phyloP scores from a whole-genome alignment of 2,113 vertebrate genomes.

The Phocoena phocoena region DNA sequence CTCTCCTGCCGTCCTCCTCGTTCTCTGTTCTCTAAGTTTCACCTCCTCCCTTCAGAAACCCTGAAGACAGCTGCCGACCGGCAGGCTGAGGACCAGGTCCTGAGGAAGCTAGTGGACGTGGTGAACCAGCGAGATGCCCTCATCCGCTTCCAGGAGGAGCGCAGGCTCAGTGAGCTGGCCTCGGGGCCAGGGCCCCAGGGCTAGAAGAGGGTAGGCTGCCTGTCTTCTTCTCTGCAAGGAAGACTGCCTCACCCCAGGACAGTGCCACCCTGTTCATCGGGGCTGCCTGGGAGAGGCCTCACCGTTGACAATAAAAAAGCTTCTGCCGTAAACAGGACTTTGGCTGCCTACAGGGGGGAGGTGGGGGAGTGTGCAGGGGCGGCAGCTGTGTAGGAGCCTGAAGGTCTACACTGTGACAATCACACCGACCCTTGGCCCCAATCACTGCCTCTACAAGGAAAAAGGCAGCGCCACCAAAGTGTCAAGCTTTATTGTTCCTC shows the following conservation, averaged over 20 bases:
- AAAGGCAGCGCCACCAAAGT: background rate
- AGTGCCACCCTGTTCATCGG: background rate
- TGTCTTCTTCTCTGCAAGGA: background rate
- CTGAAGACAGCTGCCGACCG: conserved; percentile 86
- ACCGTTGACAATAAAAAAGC: conserved; percentile 62
- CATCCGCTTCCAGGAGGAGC: conserved; percentile 91
- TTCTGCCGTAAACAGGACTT: background rate
- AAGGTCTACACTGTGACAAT: background rate
- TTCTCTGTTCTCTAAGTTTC: background rate
- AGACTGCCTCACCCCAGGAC: background rate
- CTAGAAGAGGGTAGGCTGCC: background rate
- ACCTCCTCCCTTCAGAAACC: conserved; percentile 80
- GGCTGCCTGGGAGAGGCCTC: background rate
- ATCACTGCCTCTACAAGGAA: background rate
- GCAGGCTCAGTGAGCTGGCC: conserved; percentile 89
- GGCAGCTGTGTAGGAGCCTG: background rate
- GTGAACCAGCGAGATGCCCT: conserved; percentile 92
- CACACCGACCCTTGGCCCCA: background rate
- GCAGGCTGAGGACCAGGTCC: conserved; percentile 84
- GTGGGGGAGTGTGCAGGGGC: accelerated
- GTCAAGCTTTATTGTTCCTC: conserved; percentile 69
- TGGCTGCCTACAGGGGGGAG: background rate
- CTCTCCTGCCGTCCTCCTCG: background rate
- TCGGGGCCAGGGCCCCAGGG: background rate
- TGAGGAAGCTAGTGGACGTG: conserved; percentile 90